Evolutionary conservation across 2,797 vertebrate genomes (phyloP), one percentile per base, ranked within the genome.

Genomic region (Otus scops): DNA sequence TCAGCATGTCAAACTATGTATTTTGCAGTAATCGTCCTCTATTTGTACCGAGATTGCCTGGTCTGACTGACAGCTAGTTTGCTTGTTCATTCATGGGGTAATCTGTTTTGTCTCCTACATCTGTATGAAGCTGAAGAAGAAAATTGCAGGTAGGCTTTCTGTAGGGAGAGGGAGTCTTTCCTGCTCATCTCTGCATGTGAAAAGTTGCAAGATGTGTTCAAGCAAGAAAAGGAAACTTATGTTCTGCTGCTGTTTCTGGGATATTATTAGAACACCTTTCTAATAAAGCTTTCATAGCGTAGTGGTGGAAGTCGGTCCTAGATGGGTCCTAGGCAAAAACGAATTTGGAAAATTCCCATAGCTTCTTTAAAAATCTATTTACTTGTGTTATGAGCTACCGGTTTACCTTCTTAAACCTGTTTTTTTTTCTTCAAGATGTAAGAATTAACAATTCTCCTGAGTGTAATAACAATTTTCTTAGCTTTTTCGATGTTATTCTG

Each of bases 1-100:
- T 69, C 85, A 91, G 80, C 48, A 13, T 78, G 88, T 95, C 83
- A 95, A 64, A 71, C 65, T 36, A 16, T 34, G 63, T 89, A 75
- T 94, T 97, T 95, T 95, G 75, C 30, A 53, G 82, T 88, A 91
- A 96, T 96, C 47, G 92, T 92, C 56, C 38, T 85, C 83, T 97
- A 59, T 96, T 96, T 96, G 71, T 88, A 90, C 82, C 0, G 3
- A 92, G 75, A 92, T 89, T 96, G 75, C 68, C 53, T 67, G 51
- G 30, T 78, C 82, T 94, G 87, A 84, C 68, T 96, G 95, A 92
- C 89, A 93, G 85, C 43, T 86, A 71, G 88, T 92, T 94, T 91
- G 67, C 85, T 96, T 77, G 39, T 86, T 96, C 71, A 51, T 96
- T 97, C 90, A 59, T 80, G 78, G 70, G 32, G 28, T 95, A 86